These are phyloP conservation scores for Hemibagrus wyckioides DNA, from an alignment of 2,113 vertebrate species.

Conservation along the genomic window DNA sequence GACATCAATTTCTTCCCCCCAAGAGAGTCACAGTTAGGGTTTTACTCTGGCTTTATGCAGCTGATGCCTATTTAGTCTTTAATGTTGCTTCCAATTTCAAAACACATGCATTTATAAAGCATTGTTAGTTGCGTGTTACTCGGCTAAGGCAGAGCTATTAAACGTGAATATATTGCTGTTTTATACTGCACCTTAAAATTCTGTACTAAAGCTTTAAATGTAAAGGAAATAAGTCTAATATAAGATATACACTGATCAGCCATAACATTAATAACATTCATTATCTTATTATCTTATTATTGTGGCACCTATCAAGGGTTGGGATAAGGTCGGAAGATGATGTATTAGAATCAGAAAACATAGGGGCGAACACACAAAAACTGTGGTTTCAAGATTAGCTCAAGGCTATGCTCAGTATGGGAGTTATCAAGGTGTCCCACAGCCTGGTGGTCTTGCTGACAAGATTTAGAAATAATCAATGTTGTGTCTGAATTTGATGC, in stretches of 20 bases:
- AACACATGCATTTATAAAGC: not conserved
- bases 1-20: not conserved
- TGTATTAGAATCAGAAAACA: no score
- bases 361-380: no score
- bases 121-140: not conserved
- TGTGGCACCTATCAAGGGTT: no score
- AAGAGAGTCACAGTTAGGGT: not conserved
- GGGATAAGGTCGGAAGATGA: no score
- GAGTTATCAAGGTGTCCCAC: no score
- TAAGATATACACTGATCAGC: not conserved
- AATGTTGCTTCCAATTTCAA: not conserved
- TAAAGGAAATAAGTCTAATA: not conserved
- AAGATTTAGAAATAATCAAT: no score
- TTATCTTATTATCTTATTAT: no score
- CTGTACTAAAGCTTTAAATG: not conserved
- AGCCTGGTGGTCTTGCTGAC: no score
- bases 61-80: constrained; percentile 2
- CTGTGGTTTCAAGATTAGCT: no score
- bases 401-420: no score
- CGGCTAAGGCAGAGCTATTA: not conserved
- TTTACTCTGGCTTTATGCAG: not conserved
- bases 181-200: not conserved
- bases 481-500: no score
- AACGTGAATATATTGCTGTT: not conserved
- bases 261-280: no score